Percentiles rank a stretch among this genome's conserved stretches.
phyloP scores from a whole-genome alignment of 2,113 vertebrate genomes.

The Antechinus stuartii region DNA sequence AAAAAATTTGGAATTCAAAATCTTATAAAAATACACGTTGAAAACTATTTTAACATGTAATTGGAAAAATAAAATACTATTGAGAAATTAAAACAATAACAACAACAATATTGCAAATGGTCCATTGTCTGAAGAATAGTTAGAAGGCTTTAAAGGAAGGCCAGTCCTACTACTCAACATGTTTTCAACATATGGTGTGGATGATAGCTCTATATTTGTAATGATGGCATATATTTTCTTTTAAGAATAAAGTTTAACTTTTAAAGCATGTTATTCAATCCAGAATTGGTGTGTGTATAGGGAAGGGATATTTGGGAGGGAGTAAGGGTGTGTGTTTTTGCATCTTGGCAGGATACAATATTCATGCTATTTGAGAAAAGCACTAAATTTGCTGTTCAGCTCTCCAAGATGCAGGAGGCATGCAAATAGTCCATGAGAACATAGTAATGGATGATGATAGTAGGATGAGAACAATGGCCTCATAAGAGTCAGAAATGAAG shows the following conservation, averaged over 20 bases:
- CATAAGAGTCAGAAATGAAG: slow-evolving; percentile 27
- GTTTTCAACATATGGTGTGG: slow-evolving; percentile 62
- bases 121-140: slow-evolving; percentile 77
- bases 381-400: slow-evolving; percentile 28
- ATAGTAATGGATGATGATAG: neutral
- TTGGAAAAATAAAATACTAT: too few species aligned
- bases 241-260: slow-evolving; percentile 56
- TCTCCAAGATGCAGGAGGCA: slow-evolving; percentile 41
- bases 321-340: neutral
- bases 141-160: slow-evolving; percentile 70
- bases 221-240: slow-evolving; percentile 55
- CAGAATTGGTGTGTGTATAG: slow-evolving; percentile 7
- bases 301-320: neutral
- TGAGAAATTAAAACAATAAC: too few species aligned
- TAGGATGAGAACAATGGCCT: neutral
- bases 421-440: slow-evolving; percentile 26
- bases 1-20: too few species aligned
- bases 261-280: slow-evolving; percentile 61
- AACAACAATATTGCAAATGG: slow-evolving; percentile 9
- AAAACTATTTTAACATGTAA: too few species aligned
- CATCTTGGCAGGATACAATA: slow-evolving; percentile 62
- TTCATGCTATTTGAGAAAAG: slow-evolving; percentile 65
- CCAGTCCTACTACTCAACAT: slow-evolving; percentile 55
- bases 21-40: too few species aligned
- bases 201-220: slow-evolving; percentile 72